A percentile compares a stretch with the other conserved stretches of the same genome.
Conservation (phyloP, 2,797 vertebrate genomes). For the Danio albolineatus region DNA sequence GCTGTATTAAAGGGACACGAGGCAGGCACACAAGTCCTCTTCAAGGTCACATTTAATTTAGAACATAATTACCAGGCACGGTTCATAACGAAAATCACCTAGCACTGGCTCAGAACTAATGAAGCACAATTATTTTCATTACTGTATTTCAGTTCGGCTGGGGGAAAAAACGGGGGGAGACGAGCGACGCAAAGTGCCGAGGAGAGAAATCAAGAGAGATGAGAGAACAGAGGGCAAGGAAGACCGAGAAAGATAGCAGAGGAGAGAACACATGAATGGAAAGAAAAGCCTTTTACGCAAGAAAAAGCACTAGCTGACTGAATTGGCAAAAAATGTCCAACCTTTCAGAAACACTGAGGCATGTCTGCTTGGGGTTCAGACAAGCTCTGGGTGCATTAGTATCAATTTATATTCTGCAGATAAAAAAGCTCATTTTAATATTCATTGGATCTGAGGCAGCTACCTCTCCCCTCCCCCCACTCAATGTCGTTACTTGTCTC, state of each 20-base stretch:
- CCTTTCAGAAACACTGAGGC: slow-evolving; percentile 59
- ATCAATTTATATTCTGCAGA: slow-evolving; percentile 62
- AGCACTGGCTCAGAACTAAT: slow-evolving; percentile 82
- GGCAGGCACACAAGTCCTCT: slow-evolving; percentile 87
- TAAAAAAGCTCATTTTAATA: slow-evolving; percentile 54
- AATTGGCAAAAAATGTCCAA: slow-evolving; percentile 46
- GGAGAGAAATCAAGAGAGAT: slow-evolving; percentile 55
- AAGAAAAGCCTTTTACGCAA: slow-evolving; percentile 36
- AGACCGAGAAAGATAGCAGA: slow-evolving; percentile 27
- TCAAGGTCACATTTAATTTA: slow-evolving; percentile 99
- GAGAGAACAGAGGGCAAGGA: slow-evolving; percentile 28
- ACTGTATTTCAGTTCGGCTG: slow-evolving; percentile 78
- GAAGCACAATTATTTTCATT: slow-evolving; percentile 92
- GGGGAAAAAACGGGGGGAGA: slow-evolving; percentile 54
- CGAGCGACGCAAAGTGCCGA: slow-evolving; percentile 61
- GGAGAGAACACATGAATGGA: slow-evolving; percentile 26
- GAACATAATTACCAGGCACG: slow-evolving; percentile 99
- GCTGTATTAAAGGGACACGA: slow-evolving; percentile 84
- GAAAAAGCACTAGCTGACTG: slow-evolving; percentile 33
- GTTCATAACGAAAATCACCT: slow-evolving; percentile 93
- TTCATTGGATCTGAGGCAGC: slow-evolving; percentile 48
- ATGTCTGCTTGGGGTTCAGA: slow-evolving; percentile 49
- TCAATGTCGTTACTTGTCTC: slow-evolving; percentile 42
- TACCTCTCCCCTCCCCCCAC: slow-evolving; percentile 35
- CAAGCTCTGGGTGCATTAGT: slow-evolving; percentile 56